Base-by-base conservation (phyloP, 2,888 invertebrate genomes). In the Rhopalosiphum nymphaeae region DNA sequence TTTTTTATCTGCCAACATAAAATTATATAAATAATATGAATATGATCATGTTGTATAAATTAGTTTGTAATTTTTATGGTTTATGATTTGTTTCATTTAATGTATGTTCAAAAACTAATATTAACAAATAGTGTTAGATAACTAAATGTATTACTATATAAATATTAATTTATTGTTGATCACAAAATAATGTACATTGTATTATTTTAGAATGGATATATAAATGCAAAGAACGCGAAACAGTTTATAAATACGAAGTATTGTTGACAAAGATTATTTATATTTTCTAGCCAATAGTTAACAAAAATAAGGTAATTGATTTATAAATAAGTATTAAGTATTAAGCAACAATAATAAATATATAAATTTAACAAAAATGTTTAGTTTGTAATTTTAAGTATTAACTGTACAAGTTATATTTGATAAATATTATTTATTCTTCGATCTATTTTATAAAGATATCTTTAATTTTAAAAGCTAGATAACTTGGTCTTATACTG, bases 241-340 rank as follows among this genome's bases (percentile, higher is more conserved):
- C 44, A 44, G 26, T 61, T 90, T 9, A 25, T 36, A 78, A 36
- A 36, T 85, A 57, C 57, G 21, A 44, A 89, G 16, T 85, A 85
- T 44, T 44, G n/a, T 91, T 4, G 42, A 85, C 44, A 36, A 91
- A n/a, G n/a, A 25, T 85, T 85, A 85, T 91, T 57, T 21, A 78
- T 78, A 78, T 78, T 78, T 78, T 44, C n/a, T 57, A 85, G n/a
- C 46, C 21, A 13, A 57, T 57, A 46, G 44, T 57, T 57, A 13
- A 44, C 57, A n/a, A 56, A 85, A 85, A 85, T 85, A 85, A 85
- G 91, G 91, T 91, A 85, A 91, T 56, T 78, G 36, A 53, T 78
- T 10, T 36, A 21, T 78, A 25, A 42, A 78, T 36, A 21, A 78
- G 7, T 78, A 78, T 16, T 7, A 36, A 5, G 16, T 53, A 78